Conservation (phyloP, 2,797 vertebrate genomes). For the Setipinna tenuifilis region DNA sequence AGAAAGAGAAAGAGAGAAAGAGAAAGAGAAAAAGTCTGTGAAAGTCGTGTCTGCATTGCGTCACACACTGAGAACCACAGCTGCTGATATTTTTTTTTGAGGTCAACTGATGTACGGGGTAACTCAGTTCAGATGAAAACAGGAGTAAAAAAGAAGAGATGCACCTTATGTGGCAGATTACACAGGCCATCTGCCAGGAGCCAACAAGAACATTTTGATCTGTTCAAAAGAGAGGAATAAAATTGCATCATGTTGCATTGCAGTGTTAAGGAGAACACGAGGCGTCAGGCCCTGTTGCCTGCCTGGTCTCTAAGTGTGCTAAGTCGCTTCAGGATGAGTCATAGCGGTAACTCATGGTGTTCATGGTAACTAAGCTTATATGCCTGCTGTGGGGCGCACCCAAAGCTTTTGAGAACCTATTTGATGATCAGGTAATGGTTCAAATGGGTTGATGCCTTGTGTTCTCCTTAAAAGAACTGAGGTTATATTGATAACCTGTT, state of each 20-base stretch:
- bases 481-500: no score
- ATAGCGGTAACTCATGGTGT: no score
- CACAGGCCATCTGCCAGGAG: constrained; percentile 70
- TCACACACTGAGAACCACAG: constrained; percentile 5
- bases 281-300: no score
- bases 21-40: not conserved
- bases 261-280: not conserved
- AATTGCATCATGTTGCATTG: constrained; percentile 17
- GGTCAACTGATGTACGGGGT: constrained; percentile 41
- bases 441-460: no score
- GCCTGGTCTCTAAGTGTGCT: no score
- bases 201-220: constrained; percentile 59
- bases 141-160: constrained; percentile 48
- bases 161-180: constrained; percentile 71
- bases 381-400: no score
- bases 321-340: no score
- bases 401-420: no score
- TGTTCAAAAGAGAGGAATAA: constrained; percentile 61
- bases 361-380: no score
- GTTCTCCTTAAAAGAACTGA: no score
- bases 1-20: no score
- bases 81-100: constrained; percentile 20
- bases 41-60: not conserved
- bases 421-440: no score
- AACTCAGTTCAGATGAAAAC: constrained; percentile 58